Evolutionary conservation across 2,797 vertebrate genomes (phyloP), one percentile per base, ranked within the genome.

Genomic region (Tamandua tetradactyla): DNA sequence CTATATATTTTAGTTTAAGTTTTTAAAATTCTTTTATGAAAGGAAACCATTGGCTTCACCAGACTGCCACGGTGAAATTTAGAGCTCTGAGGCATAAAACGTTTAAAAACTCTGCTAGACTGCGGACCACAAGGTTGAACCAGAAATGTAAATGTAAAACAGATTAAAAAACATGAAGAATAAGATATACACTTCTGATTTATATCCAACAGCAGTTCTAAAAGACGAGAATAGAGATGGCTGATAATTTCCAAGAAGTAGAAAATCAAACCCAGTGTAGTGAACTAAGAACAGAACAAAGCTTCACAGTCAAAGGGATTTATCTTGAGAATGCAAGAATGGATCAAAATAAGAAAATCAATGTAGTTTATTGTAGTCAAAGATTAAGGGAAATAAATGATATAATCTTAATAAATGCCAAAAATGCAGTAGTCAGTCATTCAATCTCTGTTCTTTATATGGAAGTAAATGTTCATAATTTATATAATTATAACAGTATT

Each of bases 231-330:
- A 47, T 44, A 57, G 71, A 95, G 47, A 92, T 69, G 49, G 71
- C 59, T 92, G n/a, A 79, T 52, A 69, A 80, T 90, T 94, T 95
- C 94, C 27, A 89, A 89, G 59, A 89, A 78, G n/a, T 69, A 89
- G n/a, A 84, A 93, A 86, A 68, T 96, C 64, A 92, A 87, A 88
- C 57, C 30, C 49, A 88, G n/a, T 78, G 92, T 62, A 69, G 57
- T 52, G 49, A 86, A 69, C 75, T 81, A 55, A 94, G 83, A 75
- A 66, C 6, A 90, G 76, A 90, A 93, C 44, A 91, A 93, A 92
- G n/a, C 69, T 57, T 91, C 42, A 69, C 17, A 78, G 55, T 87
- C 78, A 80, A 35, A 47, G 57, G 35, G 10, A 30, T 89, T 87
- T 91, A 79, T 96, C 20, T 85, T 66, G 40, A 94, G 68, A 76